Evolutionary conservation across 2,797 vertebrate species (phyloP).

Genomic region (Ciconia nigra): DNA sequence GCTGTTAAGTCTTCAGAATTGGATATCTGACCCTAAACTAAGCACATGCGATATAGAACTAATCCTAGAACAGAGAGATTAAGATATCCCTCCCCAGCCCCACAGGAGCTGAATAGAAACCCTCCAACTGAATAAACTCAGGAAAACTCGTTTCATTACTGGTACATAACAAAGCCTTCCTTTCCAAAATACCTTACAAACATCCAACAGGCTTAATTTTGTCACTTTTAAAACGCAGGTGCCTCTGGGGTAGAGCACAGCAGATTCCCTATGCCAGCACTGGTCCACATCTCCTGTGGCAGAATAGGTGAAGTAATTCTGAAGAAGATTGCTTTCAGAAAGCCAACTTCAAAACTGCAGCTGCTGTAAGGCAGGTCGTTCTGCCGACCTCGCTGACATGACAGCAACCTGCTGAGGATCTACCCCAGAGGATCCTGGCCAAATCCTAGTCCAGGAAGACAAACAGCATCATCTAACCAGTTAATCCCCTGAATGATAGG

Average conservation of each 20-base stretch:
- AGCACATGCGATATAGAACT: neutral
- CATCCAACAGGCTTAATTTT: neutral
- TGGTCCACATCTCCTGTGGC: neutral
- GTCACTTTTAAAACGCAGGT: neutral
- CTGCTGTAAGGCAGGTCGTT: neutral
- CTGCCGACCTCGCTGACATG: rapidly evolving
- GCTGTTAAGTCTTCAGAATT: neutral
- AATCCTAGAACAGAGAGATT: neutral
- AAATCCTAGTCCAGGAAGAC: neutral
- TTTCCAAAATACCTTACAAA: neutral
- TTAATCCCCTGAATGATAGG: neutral
- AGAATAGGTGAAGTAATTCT: neutral
- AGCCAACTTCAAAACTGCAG: neutral
- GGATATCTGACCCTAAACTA: neutral
- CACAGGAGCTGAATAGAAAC: neutral
- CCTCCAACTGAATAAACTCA: neutral
- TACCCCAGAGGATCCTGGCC: neutral
- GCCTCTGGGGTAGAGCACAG: neutral
- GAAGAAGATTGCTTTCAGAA: neutral
- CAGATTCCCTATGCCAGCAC: neutral
- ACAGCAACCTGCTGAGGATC: neutral
- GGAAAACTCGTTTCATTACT: neutral
- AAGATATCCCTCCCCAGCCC: neutral
- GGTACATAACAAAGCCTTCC: neutral
- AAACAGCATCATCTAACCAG: neutral